phyloP scores from a whole-genome alignment of 2,888 invertebrate genomes.

The Hirudinaria manillensis region DNA sequence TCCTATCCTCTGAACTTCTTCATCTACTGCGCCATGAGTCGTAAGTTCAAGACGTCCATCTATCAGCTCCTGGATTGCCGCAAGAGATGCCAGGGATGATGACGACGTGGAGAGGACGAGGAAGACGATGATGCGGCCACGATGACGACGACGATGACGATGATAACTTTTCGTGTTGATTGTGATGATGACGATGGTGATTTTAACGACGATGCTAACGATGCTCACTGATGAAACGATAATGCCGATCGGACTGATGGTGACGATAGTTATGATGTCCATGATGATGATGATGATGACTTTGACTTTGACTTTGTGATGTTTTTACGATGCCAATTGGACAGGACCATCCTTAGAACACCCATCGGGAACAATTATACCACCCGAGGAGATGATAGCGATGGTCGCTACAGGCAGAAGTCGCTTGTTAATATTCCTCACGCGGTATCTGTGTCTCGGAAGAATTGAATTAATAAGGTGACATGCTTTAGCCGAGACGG shows the following conservation, averaged over 20 bases:
- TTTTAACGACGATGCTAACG: neutral
- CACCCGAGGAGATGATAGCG: no score
- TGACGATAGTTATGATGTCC: neutral
- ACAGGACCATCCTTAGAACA: no score
- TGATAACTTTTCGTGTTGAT: neutral
- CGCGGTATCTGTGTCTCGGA: no score
- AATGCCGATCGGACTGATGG: conserved; percentile 6
- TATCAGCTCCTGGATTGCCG: neutral
- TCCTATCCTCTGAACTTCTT: conserved; percentile 90
- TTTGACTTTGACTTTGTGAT: neutral
- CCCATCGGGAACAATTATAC: no score
- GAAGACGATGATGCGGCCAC: conserved; percentile 1
- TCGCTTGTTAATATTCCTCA: no score
- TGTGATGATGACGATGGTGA: neutral
- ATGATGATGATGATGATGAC: conserved; percentile 4
- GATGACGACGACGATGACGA: neutral
- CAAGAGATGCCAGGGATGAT: neutral
- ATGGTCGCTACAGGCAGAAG: no score
- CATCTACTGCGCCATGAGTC: conserved; percentile 90
- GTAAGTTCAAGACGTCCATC: conserved; percentile 67
- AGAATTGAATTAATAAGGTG: no score
- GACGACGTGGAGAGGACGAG: neutral
- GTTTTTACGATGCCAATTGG: neutral
- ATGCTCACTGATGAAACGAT: neutral
- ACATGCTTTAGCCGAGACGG: no score